Conservation (phyloP, 2,888 invertebrate species). For the Polietes domitor region DNA sequence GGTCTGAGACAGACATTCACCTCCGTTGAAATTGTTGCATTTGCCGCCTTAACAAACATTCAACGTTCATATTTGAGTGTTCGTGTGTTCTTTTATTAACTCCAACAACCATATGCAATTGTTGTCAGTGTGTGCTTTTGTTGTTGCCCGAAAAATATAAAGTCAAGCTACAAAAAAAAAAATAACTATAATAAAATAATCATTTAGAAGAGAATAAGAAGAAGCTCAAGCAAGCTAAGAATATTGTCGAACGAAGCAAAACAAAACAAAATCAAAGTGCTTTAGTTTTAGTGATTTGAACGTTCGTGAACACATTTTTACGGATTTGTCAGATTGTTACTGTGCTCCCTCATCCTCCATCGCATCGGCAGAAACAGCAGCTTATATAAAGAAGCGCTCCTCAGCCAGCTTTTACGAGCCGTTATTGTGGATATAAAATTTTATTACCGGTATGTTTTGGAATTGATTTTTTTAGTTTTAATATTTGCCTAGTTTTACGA, state of each 20-base stretch:
- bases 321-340: too few relatives aligned
- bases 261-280: conserved; percentile 18
- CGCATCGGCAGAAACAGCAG: background rate
- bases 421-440: conserved; percentile 59
- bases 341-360: too few relatives aligned
- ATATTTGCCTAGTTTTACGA: background rate
- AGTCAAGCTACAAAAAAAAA: background rate
- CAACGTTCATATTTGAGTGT: background rate
- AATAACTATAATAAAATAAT: conserved; percentile 1
- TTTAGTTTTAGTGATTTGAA: background rate
- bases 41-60: background rate
- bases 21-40: background rate
- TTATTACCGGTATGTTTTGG: conserved; percentile 58
- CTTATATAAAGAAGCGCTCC: background rate
- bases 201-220: conserved; percentile 2
- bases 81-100: background rate
- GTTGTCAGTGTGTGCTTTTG: background rate
- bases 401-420: conserved; percentile 7
- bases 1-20: too few relatives aligned
- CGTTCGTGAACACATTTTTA: background rate
- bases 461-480: background rate
- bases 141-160: background rate
- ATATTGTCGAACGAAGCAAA: background rate
- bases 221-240: background rate
- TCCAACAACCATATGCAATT: background rate